phyloP scores from a whole-genome alignment of 2,797 vertebrate genomes.

The Trachops cirrhosus region DNA sequence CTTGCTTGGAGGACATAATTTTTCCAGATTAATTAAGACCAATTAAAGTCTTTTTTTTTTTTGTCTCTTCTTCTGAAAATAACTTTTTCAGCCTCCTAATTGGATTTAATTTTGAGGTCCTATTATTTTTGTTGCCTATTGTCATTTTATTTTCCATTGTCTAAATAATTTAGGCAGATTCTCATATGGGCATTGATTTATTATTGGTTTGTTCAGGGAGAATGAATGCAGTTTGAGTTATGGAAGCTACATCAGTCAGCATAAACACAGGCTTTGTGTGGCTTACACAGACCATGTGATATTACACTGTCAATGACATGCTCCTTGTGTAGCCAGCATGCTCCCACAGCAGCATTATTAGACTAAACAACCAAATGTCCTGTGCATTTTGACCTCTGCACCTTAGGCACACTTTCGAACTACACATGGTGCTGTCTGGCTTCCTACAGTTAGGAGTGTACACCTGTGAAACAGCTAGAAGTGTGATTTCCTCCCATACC shows the following conservation, averaged over 20 bases:
- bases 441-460: not conserved
- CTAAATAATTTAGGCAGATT: not conserved
- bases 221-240: not conserved
- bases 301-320: rapidly evolving
- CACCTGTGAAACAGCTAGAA: not conserved
- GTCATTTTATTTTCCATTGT: not conserved
- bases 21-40: not conserved
- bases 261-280: not conserved
- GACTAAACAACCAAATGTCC: not conserved
- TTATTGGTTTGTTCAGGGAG: not conserved
- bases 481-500: not conserved
- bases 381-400: not conserved
- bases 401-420: not conserved
- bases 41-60: not conserved
- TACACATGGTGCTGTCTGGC: not conserved
- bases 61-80: not conserved
- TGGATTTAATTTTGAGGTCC: not conserved
- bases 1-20: not conserved
- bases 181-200: not conserved
- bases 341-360: not conserved
- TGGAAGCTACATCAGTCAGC: not conserved
- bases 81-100: not conserved
- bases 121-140: not conserved
- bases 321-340: too few relatives aligned
- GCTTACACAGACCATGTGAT: rapidly evolving